Base-by-base conservation (phyloP, 2,888 invertebrate species). In the Onthophagus sagittarius region DNA sequence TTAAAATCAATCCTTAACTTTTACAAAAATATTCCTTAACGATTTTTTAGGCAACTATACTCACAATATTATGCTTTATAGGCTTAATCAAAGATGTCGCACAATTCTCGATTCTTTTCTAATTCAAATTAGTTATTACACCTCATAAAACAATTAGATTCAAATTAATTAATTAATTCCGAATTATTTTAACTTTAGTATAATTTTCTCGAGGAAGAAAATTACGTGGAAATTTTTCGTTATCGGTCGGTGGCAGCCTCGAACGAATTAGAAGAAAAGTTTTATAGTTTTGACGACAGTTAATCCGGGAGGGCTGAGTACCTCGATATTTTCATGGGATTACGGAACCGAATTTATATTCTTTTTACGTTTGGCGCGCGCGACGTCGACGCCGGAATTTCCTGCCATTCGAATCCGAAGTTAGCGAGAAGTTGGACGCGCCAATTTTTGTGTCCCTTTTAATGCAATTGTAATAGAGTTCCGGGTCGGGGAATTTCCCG, bases 211-310 rank as follows among this genome's bases (percentile, higher is more conserved):
- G 5, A 14, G 53, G 15, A 69, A 32, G 53, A 53, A 67, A 63
- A 53, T 14, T 72, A 71, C 14, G 32, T 13, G 73, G 69, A 71
- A 74, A 71, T 31, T 71, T 71, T 62, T n/a, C 13, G 14, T 7
- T 70, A 63, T 15, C 62, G 11, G 9, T 7, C 6, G 7, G 39
- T 53, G 31, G n/a, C 23, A 32, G 67, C 67, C 23, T 32, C n/a
- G 31, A n/a, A 31, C 67, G 67, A 67, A 67, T 67, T 67, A 67
- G 67, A 67, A 15, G 64, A 23, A 13, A 67, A 67, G 31, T 67
- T 67, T 67, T 67, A 67, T 67, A 67, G 67, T 67, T 67, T 67
- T 67, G 31, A 23, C 15, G 67, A 67, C 23, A 32, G 31, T 23
- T 67, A 67, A 67, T 15, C 67, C 67, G 67, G n/a, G 23, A 23